These are phyloP conservation scores for Aurelia coerulea DNA, from an alignment of 30 jellyfish, hydroid and myxozoan species.

Conservation along the genomic window DNA sequence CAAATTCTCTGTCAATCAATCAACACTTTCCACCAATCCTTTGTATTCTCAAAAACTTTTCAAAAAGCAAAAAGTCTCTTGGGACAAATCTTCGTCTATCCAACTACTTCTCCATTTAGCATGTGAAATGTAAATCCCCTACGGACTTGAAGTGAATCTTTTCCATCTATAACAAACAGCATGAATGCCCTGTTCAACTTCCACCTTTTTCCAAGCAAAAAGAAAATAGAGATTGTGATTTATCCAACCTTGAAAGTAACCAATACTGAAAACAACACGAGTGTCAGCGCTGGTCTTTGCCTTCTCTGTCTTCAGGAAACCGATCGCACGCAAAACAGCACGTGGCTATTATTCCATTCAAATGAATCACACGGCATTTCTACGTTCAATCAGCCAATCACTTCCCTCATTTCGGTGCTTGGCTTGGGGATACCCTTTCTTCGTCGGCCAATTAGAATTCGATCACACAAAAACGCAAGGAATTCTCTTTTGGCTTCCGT, in stretches of 20 bases:
- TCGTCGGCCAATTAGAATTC: background rate
- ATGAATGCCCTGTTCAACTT: slow-evolving; percentile 22
- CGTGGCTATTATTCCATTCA: slow-evolving; percentile 83
- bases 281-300: slow-evolving; percentile 73
- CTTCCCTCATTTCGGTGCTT: slow-evolving; percentile 40
- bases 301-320: slow-evolving; percentile 77
- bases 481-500: no score
- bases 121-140: slow-evolving; percentile 40
- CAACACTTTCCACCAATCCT: slow-evolving; percentile 63
- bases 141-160: slow-evolving; percentile 21
- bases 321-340: slow-evolving; percentile 80
- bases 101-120: slow-evolving; percentile 2
- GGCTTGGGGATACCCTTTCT: slow-evolving; percentile 55
- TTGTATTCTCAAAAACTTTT: slow-evolving; percentile 42
- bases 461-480: no score
- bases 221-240: slow-evolving; percentile 22
- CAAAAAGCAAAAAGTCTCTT: slow-evolving; percentile 25
- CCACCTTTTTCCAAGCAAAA: slow-evolving; percentile 18
- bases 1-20: slow-evolving; percentile 76
- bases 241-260: slow-evolving; percentile 37
- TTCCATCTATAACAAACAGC: slow-evolving; percentile 12
- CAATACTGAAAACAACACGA: slow-evolving; percentile 75
- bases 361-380: slow-evolving; percentile 67
- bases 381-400: slow-evolving; percentile 64
- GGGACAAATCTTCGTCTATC: slow-evolving; percentile 42